Evolutionary conservation across 2,113 vertebrate species (phyloP).

Genomic region (Erythrocercus mccallii): DNA sequence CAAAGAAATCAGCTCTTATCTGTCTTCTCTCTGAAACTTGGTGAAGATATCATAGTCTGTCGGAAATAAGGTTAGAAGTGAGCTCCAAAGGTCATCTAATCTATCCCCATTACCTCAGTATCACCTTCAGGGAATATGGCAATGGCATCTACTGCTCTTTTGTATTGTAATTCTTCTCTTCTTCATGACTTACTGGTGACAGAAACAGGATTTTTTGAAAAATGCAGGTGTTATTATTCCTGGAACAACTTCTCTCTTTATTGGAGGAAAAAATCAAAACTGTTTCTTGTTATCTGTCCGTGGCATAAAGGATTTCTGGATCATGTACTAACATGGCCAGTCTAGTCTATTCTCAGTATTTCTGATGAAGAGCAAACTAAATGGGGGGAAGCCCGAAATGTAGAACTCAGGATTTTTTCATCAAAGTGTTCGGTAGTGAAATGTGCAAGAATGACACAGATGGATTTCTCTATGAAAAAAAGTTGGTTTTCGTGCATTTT

Average conservation of each 20-base stretch:
- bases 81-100: conserved; percentile 65
- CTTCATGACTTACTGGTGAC: not conserved
- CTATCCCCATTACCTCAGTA: conserved; percentile 57
- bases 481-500: not conserved
- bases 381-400: not conserved
- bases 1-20: conserved; percentile 61
- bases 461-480: not conserved
- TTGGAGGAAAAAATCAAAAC: not conserved
- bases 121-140: conserved; percentile 55
- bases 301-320: not conserved
- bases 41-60: conserved; percentile 59
- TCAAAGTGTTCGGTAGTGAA: not conserved
- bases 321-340: not conserved
- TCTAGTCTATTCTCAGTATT: not conserved
- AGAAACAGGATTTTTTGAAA: not conserved
- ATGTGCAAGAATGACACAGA: not conserved
- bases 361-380: not conserved
- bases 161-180: conserved; percentile 26
- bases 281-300: not conserved
- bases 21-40: conserved; percentile 49
- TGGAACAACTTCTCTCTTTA: not conserved
- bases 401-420: not conserved
- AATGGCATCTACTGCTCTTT: not conserved
- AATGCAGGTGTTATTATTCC: not conserved
- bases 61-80: conserved; percentile 62